Evolutionary conservation across 2,797 vertebrate genomes (phyloP), one percentile per base, ranked within the genome.

Genomic region (Sebastolobus altivelis): DNA sequence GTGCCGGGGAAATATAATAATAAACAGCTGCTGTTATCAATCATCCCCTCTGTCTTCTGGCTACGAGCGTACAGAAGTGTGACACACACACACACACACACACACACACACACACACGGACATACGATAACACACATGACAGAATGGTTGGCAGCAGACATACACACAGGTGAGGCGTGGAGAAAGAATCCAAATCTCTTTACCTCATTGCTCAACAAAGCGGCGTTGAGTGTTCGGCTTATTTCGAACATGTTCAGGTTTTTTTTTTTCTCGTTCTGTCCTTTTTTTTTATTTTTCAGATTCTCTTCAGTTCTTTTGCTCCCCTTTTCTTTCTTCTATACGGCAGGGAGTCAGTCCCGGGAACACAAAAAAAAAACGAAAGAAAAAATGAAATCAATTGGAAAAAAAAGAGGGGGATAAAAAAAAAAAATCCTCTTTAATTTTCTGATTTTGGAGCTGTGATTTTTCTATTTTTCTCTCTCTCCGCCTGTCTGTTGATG

Each of bases 151-250:
- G 94, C 89, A 91, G 90, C 93, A 92, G 89, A 95, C 85, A 82
- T 29, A 92, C 84, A 92, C 84, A 93, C 86, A 92, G 90, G 92
- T 93, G 88, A 93, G 81, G 89, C 75, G 89, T 85, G 83, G 80
- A 90, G 83, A 83, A 93, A 83, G 33, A 94, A 90, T 93, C 89
- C 89, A 93, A 85, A 87, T 86, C 7, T 94, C 94, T 95, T 99
- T 99, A 99, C 98, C 98, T 99, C 98, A 96, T 98, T 99, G 98
- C 97, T 99, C 97, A 99, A 97, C 97, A 99, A 98, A 95, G 98
- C 98, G 93, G 98, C 98, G 96, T 99, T 99, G 96, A 99, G 98
- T 96, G 97, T 98, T 97, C 98, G 97, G 98, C 98, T 98, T 97
- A 99, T 99, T 97, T 99, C 98, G 96, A 99, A 99, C 98, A 99